Conservation (phyloP, 2,888 invertebrate species). For the Parapristionchus giblindavisi region DNA sequence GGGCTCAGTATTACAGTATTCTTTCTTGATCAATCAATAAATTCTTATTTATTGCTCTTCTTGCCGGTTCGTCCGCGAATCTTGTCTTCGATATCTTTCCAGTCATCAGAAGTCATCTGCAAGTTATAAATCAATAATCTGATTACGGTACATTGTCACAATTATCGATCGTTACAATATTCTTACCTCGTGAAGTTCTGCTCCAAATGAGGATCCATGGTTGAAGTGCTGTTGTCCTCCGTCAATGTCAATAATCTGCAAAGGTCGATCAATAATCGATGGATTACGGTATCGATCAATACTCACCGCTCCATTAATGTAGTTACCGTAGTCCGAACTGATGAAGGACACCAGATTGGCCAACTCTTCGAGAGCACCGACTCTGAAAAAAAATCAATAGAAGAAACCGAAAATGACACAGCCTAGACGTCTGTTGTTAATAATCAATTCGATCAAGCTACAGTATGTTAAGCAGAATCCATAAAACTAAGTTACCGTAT, state of each 20-base stretch:
- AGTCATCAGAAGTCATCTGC: slow-evolving; percentile 29
- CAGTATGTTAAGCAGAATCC: no score
- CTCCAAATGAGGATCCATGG: slow-evolving; percentile 51
- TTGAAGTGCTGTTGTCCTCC: slow-evolving; percentile 61
- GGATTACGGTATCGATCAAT: neutral
- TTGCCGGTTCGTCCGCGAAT: slow-evolving; percentile 60
- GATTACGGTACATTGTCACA: neutral
- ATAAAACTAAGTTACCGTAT: no score
- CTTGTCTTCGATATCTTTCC: slow-evolving; percentile 50
- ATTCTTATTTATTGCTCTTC: no score
- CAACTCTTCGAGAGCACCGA: slow-evolving; percentile 73
- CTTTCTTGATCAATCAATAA: no score
- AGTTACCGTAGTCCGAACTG: slow-evolving; percentile 74
- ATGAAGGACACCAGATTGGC: slow-evolving; percentile 74
- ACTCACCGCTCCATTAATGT: slow-evolving; percentile 74
- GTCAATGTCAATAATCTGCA: slow-evolving; percentile 63
- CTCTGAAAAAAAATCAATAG: slow-evolving; percentile 48
- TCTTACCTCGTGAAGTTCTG: slow-evolving; percentile 47
- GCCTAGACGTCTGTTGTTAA: no score
- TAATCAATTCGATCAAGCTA: no score
- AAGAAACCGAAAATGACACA: no score
- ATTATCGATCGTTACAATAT: neutral
- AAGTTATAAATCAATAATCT: neutral
- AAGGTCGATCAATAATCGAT: neutral
- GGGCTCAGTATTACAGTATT: no score